A percentile compares a stretch with the other conserved stretches of the same genome.
Evolutionary conservation across 2,113 vertebrate species (phyloP).

Genomic region (Tenrec ecaudatus): DNA sequence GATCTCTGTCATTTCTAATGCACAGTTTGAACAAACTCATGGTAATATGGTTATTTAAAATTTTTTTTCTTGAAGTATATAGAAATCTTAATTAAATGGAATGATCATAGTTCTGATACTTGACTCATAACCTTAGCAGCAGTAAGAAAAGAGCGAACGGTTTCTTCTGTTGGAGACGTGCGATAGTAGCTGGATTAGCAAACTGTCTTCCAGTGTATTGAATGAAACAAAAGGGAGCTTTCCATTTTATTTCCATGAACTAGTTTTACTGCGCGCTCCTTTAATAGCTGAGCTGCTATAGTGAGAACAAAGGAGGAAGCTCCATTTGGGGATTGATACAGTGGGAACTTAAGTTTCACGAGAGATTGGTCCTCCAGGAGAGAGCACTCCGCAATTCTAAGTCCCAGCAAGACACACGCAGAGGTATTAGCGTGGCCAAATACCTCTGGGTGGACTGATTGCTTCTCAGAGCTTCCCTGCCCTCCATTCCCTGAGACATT

Average conservation of each 20-base stretch:
- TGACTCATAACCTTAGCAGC: background rate
- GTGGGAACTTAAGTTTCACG: background rate
- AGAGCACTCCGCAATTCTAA: background rate
- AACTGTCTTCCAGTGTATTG: background rate
- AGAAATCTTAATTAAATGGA: background rate
- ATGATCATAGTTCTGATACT: background rate
- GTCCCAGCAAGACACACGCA: background rate
- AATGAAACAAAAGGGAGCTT: constrained; percentile 1
- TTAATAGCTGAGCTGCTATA: background rate
- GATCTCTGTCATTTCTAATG: background rate
- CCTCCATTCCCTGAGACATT: background rate
- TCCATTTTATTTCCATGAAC: background rate
- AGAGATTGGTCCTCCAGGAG: background rate
- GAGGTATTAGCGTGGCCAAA: too few species aligned
- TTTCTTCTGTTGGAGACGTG: background rate
- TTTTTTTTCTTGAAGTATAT: background rate
- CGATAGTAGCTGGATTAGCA: background rate
- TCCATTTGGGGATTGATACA: background rate
- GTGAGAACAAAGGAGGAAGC: background rate
- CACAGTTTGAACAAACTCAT: background rate
- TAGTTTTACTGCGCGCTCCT: background rate
- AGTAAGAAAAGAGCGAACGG: background rate
- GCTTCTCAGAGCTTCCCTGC: background rate
- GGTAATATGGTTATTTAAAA: background rate
- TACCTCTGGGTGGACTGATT: too few species aligned